Conservation (phyloP, 2,888 invertebrate species). For the Andrena minutula region DNA sequence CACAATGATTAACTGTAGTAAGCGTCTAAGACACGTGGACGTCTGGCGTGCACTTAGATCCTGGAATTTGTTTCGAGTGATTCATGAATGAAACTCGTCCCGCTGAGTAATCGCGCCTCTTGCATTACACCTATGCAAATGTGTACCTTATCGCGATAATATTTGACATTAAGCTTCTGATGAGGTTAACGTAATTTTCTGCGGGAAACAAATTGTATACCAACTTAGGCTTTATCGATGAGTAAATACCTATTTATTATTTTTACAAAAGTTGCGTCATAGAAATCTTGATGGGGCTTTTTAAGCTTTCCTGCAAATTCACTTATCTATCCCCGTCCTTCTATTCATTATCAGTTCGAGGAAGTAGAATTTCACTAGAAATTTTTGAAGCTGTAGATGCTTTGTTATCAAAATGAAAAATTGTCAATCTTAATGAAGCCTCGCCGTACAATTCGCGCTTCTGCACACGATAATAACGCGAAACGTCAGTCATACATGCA, state of each 20-base stretch:
- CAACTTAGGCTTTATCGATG: not conserved
- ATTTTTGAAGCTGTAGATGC: too few relatives aligned
- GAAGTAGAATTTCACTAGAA: too few relatives aligned
- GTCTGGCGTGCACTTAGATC: not conserved
- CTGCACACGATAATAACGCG: not conserved
- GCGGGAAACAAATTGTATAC: too few relatives aligned
- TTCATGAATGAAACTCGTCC: not conserved
- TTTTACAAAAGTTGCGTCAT: too few relatives aligned
- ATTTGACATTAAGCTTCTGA: not conserved
- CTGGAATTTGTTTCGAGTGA: not conserved
- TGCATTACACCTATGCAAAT: not conserved
- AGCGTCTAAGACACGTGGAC: not conserved
- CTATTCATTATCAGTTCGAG: too few relatives aligned
- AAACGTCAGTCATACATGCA: not conserved
- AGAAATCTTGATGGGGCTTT: too few relatives aligned
- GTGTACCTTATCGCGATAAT: not conserved
- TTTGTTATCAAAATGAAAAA: not conserved
- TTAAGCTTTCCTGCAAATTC: too few relatives aligned
- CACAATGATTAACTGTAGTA: conserved; percentile 7
- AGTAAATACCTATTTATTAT: not conserved
- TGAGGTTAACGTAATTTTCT: too few relatives aligned
- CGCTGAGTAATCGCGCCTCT: not conserved
- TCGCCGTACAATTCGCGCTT: too few relatives aligned
- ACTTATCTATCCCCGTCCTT: too few relatives aligned
- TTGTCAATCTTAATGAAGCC: too few relatives aligned